phyloP scores from a whole-genome alignment of 2,797 vertebrate species.

The Chiloscyllium punctatum region DNA sequence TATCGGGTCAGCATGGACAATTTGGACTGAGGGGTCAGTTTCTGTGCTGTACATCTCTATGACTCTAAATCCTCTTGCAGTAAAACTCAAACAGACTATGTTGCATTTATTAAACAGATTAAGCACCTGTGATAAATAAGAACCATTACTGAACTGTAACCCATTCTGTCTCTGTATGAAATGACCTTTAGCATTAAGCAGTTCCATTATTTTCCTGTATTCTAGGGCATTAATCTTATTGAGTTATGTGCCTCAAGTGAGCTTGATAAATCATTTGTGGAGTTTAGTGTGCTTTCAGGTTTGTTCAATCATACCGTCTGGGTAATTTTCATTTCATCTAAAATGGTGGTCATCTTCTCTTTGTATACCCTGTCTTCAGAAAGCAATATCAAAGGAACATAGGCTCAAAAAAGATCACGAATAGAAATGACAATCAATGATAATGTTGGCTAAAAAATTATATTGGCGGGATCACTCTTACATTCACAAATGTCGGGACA shows the following conservation, averaged over 20 bases:
- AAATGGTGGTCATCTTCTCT: neutral
- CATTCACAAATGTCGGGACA: neutral
- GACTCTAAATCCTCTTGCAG: no score
- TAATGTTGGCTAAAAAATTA: no score
- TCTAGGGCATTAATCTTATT: neutral
- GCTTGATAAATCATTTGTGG: neutral
- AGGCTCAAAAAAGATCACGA: neutral
- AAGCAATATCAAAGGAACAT: neutral
- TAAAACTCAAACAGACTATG: neutral
- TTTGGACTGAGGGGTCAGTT: no score
- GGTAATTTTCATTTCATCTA: neutral
- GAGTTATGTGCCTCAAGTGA: neutral
- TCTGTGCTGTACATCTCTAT: no score
- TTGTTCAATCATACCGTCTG: neutral
- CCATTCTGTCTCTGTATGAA: neutral
- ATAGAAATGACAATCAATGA: no score
- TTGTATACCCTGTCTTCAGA: neutral
- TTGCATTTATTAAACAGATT: neutral
- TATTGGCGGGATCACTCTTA: neutral
- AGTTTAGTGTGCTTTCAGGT: neutral
- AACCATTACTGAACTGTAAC: neutral
- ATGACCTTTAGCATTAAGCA: neutral
- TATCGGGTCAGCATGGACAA: no score
- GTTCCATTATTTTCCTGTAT: neutral
- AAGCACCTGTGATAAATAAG: neutral